Conservation (phyloP, 2,888 invertebrate genomes). For the Platycnemis pennipes region DNA sequence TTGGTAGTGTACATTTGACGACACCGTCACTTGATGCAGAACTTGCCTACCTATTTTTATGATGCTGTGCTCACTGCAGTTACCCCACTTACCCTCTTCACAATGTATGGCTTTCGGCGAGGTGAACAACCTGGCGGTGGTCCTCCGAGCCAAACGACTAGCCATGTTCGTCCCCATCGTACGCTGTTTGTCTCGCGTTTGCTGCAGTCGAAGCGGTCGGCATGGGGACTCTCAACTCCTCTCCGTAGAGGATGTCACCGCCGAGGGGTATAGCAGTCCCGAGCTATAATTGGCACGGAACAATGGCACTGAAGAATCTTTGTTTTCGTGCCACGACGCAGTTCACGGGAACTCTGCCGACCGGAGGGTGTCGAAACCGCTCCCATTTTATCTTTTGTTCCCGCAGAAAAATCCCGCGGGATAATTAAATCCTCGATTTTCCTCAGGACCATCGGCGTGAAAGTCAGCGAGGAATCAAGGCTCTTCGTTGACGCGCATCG, state of each 20-base stretch:
- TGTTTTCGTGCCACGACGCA: background rate
- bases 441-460: slow-evolving; percentile 2
- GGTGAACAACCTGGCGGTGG: background rate
- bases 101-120: background rate
- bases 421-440: background rate
- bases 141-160: background rate
- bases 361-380: background rate
- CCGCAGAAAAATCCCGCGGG: background rate
- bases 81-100: no score
- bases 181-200: background rate
- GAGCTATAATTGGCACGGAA: background rate
- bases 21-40: no score
- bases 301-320: background rate
- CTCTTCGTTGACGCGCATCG: background rate
- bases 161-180: background rate
- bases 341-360: background rate
- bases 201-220: background rate
- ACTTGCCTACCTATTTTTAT: no score
- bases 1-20: no score
- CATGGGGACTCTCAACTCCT: background rate
- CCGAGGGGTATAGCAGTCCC: background rate
- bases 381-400: slow-evolving; percentile 13
- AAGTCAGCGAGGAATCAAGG: background rate
- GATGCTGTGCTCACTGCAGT: no score
- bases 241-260: background rate